These are phyloP conservation scores for Ridgeia piscesae DNA, from an alignment of 1,140 invertebrate genomes.

Conservation along the genomic window DNA sequence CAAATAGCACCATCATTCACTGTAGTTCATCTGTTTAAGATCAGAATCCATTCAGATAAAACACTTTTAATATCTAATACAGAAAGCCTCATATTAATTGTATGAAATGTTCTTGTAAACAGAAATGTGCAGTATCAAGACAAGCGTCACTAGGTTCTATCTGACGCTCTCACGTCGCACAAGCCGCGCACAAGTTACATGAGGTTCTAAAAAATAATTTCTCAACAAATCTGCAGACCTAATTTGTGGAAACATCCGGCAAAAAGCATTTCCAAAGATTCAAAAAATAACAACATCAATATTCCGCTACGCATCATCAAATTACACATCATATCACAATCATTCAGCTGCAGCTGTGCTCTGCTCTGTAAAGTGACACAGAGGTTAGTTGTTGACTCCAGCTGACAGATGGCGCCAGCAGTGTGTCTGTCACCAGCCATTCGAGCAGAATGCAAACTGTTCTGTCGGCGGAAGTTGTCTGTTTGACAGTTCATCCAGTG, in stretches of 20 bases:
- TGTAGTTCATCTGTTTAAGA: not conserved
- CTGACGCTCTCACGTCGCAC: not conserved
- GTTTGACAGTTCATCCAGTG: not conserved
- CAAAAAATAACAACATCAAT: not conserved
- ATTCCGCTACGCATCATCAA: not conserved
- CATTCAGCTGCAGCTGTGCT: not conserved
- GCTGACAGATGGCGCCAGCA: not conserved
- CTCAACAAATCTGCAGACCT: not conserved
- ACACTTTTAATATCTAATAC: not conserved
- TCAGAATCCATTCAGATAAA: not conserved
- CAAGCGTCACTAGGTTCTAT: not conserved
- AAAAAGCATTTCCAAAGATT: not conserved
- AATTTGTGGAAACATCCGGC: not conserved
- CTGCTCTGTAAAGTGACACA: not conserved
- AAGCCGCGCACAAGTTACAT: not conserved
- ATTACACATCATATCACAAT: not conserved
- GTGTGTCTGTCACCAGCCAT: not conserved
- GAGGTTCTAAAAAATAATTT: conserved; percentile 2
- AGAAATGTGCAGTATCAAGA: not conserved
- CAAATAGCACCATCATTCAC: not conserved
- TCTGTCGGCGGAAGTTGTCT: not conserved
- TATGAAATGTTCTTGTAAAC: not conserved
- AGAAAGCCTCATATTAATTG: not conserved
- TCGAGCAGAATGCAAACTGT: not conserved
- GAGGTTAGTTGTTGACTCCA: not conserved